Evolutionary conservation across 2,797 vertebrate species (phyloP).

Genomic region (Strix occidentalis): DNA sequence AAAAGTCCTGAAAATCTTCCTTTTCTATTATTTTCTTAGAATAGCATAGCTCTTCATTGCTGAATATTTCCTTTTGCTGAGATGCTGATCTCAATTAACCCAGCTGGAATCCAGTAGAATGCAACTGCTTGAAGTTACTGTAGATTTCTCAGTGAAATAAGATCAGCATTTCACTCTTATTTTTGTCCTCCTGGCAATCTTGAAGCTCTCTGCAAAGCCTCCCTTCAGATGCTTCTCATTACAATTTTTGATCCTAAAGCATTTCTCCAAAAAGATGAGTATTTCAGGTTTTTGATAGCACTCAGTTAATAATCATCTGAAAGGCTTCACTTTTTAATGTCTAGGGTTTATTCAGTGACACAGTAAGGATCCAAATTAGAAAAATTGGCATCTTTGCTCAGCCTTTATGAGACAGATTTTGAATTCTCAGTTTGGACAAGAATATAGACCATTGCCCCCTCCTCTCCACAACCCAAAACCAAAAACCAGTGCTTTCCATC

Average conservation of each 20-base stretch:
- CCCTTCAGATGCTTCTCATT: neutral
- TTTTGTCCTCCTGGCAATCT: neutral
- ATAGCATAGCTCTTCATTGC: neutral
- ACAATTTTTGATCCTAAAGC: neutral
- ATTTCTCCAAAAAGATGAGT: neutral
- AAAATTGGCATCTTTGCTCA: neutral
- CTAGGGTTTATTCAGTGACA: neutral
- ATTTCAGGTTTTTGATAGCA: neutral
- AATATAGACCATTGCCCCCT: neutral
- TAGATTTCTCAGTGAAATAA: neutral
- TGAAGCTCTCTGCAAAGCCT: neutral
- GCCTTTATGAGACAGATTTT: neutral
- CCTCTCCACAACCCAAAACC: neutral
- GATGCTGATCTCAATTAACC: neutral
- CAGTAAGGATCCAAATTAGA: neutral
- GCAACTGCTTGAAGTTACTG: neutral
- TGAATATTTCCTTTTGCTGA: neutral
- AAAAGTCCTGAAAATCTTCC: neutral
- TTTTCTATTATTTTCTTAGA: neutral
- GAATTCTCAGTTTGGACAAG: neutral
- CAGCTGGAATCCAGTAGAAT: neutral
- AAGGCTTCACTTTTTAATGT: neutral
- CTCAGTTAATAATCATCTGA: neutral
- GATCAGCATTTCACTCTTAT: neutral
- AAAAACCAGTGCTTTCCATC: neutral